Evolutionary conservation across 2,113 vertebrate species (phyloP), one percentile per base, ranked within the genome.

Genomic region (Polypterus senegalus): DNA sequence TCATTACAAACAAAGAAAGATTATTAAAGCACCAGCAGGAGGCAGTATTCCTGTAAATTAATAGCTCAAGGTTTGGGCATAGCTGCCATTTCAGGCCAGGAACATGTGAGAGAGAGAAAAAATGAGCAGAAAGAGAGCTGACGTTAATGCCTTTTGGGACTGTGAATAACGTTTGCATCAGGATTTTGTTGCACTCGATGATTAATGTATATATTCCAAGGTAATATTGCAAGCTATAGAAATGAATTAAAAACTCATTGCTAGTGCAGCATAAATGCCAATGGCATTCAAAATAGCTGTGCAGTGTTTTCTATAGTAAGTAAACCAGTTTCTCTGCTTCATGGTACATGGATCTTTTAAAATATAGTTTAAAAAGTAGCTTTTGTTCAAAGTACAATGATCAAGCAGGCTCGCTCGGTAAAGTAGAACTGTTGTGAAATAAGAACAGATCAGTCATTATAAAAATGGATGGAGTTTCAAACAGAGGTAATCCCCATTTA

Each of bases 141-240:
- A 52, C 64, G 54, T 60, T 64, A 67, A 69, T 63, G 54, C 45
- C 62, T 63, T 70, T 49, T 11, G 55, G 7, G 55, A 58, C 62
- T 61, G 55, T 58, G 47, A 65, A 68, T 64, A 49, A 46, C 57
- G 62, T 69, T 63, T 54, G 61, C 70, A 62, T 52, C 51, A 52
- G 51, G 3, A 44, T 58, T 6, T 51, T 62, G 7, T 52, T 8
- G 7, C 7, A 3, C 3, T 67, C 69, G 61, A 65, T 62, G 60
- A 70, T 69, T 51, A 46, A 59, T 61, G 68, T 63, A 67, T 63
- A 64, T 61, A 66, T 54, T 64, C 48, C 58, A 66, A 66, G 69
- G 70, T 67, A 67, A 78, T 75, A 76, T 72, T 67, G 71, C 75
- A 74, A 69, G 61, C 65, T 74, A 70, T 60, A 61, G 69, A 73